These are phyloP conservation scores for Scolopax bukidnonensis DNA, from an alignment of 2,797 vertebrate genomes.

Conservation along the genomic window DNA sequence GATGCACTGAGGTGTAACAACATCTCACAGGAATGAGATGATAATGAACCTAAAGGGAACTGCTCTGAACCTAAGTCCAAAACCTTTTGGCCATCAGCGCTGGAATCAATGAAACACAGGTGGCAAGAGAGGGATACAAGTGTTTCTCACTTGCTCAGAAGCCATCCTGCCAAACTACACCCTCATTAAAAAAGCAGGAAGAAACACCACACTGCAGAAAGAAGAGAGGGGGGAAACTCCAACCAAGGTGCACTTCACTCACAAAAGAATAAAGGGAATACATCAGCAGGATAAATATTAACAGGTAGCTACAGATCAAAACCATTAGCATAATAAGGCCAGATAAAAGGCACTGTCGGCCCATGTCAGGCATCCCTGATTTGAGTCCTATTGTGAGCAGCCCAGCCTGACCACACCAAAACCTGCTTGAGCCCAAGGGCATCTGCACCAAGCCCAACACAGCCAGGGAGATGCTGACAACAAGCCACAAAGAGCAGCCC, in stretches of 20 bases:
- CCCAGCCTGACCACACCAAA: not conserved
- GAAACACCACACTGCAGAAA: not conserved
- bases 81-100: not conserved
- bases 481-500: not conserved
- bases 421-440: fast-evolving
- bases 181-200: not conserved
- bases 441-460: fast-evolving
- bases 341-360: not conserved
- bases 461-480: not conserved
- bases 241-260: not conserved
- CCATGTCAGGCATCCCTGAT: not conserved
- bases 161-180: not conserved
- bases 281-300: conserved; percentile 5
- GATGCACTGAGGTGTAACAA: not conserved
- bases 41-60: not conserved
- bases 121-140: not conserved
- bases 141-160: not conserved
- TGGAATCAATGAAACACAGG: not conserved
- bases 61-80: not conserved
- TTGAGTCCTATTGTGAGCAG: not conserved
- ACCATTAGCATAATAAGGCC: not conserved
- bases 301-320: not conserved
- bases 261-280: not conserved
- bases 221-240: not conserved
- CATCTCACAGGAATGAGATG: not conserved